Evolutionary conservation across 2,888 invertebrate species (phyloP), one percentile per base, ranked within the genome.

Genomic region (Eulithis prunata): DNA sequence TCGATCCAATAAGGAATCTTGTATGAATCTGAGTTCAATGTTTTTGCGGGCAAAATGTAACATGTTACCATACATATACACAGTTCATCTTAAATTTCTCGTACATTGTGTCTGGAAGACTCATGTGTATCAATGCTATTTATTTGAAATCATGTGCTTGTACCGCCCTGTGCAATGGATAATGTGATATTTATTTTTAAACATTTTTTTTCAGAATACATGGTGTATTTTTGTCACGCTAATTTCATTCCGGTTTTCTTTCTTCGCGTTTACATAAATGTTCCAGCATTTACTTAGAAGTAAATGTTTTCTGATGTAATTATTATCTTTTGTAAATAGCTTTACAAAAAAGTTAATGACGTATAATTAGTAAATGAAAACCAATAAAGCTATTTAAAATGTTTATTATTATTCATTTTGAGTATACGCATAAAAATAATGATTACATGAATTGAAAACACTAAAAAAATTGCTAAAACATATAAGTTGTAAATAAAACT

Each of bases 291-390:
- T 87, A 78, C 82, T 71, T 32, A 55, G 69, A 72, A 70, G 81
- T 84, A 79, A 85, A 86, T 84, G 83, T 81, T 71, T 71, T 83
- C 82, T 82, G 76, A 75, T 86, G 78, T 89, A 87, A 85, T 88
- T 32, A 84, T 86, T 85, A 85, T 84, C 64, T 84, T 87, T 89
- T 92, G 90, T 91, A 91, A 87, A 91, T 90, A 88, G 81, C 72
- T 87, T 85, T 83, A 81, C 78, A 78, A 49, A 45, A 58, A 53
- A n/a, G 43, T 45, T 49, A 43, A 59, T 43, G 45, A 59, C 52
- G 51, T 59, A 62, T 32, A 32, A 64, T 53, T 64, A 66, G 62
- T 62, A 67, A 64, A 73, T 66, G 45, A 70, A 67, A 69, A 64
- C 51, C 38, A 59, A 57, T 60, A 62, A 62, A 67, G 28, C 14